Evolutionary conservation across 2,797 vertebrate genomes (phyloP).

Genomic region (Aotus griseimembra): DNA sequence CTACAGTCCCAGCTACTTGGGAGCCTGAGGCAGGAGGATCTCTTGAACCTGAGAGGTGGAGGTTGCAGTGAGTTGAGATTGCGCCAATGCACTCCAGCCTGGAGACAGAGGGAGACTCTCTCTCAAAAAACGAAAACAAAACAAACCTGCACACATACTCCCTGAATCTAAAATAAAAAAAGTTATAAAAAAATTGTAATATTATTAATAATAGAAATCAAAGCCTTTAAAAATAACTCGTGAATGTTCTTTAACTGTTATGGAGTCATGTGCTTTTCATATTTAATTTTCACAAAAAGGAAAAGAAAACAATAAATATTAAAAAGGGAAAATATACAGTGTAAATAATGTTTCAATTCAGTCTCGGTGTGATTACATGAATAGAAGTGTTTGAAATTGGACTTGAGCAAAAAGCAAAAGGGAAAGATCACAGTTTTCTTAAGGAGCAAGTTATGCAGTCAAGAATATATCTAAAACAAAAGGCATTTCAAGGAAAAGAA

Average conservation of each 20-base stretch:
- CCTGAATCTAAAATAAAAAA: neutral
- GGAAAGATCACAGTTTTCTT: neutral
- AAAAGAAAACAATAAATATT: neutral
- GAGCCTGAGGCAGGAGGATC: no score
- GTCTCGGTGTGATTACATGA: neutral
- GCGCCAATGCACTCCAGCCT: no score
- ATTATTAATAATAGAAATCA: neutral
- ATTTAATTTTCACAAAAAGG: neutral
- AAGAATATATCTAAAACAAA: neutral
- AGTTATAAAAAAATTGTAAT: neutral
- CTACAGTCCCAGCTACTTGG: no score
- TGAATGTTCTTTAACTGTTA: neutral
- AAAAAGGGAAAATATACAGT: neutral
- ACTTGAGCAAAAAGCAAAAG: neutral
- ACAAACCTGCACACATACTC: neutral
- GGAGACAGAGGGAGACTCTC: no score
- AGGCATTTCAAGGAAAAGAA: neutral
- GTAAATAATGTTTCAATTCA: neutral
- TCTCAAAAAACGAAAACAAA: no score
- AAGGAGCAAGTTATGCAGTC: neutral
- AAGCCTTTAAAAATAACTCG: neutral
- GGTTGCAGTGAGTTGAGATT: no score
- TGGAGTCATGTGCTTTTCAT: neutral
- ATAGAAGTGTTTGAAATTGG: neutral
- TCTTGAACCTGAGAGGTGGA: no score